phyloP scores from a whole-genome alignment of 1,140 invertebrate genomes.

The Nautilus pompilius region DNA sequence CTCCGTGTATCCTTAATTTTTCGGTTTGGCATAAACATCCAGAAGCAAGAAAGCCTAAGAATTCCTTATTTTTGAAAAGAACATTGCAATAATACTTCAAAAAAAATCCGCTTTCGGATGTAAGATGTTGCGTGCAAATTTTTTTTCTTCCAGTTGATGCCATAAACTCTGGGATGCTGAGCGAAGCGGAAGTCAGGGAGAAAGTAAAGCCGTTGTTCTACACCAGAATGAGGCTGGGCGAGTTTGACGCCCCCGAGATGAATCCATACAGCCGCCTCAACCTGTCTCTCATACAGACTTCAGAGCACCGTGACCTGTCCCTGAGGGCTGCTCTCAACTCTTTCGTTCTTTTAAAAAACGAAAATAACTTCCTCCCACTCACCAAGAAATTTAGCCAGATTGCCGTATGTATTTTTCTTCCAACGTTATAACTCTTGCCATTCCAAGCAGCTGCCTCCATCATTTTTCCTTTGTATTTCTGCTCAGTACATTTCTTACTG shows the following conservation, averaged over 20 bases:
- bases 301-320: conserved; percentile 31
- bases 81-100: too few relatives aligned
- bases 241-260: conserved; percentile 46
- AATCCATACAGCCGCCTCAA: conserved; percentile 36
- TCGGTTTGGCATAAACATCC: too few relatives aligned
- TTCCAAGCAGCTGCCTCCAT: too few relatives aligned
- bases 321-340: conserved; percentile 33
- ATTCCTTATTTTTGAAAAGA: too few relatives aligned
- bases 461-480: too few relatives aligned
- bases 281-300: conserved; percentile 31
- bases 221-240: conserved; percentile 47
- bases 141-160: conserved; percentile 26
- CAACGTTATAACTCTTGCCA: too few relatives aligned
- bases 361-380: conserved; percentile 26
- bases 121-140: too few relatives aligned
- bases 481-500: too few relatives aligned
- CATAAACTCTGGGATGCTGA: conserved; percentile 29
- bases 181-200: conserved; percentile 23
- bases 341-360: conserved; percentile 48
- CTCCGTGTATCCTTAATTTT: too few relatives aligned
- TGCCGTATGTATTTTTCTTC: too few relatives aligned
- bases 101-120: too few relatives aligned
- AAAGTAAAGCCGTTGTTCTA: conserved; percentile 49
- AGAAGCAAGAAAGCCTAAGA: too few relatives aligned
- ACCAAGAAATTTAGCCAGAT: background rate